phyloP scores from a whole-genome alignment of 1,140 invertebrate genomes.

The Pseudomyrmex flavicornis region DNA sequence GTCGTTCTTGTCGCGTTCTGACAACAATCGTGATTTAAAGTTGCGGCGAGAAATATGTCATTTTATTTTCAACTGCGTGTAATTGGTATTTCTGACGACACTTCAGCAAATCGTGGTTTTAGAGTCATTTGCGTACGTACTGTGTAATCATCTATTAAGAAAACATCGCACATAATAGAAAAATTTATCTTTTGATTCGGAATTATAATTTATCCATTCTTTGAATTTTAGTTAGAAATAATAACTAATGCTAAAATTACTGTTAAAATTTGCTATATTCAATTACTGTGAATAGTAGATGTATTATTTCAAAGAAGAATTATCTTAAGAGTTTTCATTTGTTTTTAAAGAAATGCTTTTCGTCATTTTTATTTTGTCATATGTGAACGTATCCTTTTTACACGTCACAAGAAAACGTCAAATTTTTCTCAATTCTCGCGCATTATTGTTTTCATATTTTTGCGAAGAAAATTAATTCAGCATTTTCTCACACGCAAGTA shows the following conservation, averaged over 20 bases:
- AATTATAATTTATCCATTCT: not conserved
- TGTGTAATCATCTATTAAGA: not conserved
- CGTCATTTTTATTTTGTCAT: not conserved
- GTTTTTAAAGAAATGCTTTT: too few relatives aligned
- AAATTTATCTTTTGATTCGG: not conserved
- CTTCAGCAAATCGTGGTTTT: constrained; percentile 25
- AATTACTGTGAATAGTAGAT: not conserved
- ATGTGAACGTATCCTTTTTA: not conserved
- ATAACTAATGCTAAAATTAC: not conserved
- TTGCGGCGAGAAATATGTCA: constrained; percentile 25
- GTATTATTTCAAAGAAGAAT: not conserved
- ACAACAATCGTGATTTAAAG: constrained; percentile 43
- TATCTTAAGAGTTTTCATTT: not conserved
- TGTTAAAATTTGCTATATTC: not conserved
- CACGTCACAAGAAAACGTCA: not conserved
- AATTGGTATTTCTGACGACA: not conserved
- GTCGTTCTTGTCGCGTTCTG: constrained; percentile 34
- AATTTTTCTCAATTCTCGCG: too few relatives aligned
- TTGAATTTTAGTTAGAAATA: not conserved
- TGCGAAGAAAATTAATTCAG: constrained; percentile 59
- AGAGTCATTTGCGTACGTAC: not conserved
- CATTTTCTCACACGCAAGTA: constrained; percentile 11
- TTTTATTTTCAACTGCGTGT: constrained; percentile 26
- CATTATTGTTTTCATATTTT: constrained; percentile 36
- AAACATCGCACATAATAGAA: not conserved